Evolutionary conservation across 2,797 vertebrate genomes (phyloP), one percentile per base, ranked within the genome.

Genomic region (Tympanoctomys barrerae): DNA sequence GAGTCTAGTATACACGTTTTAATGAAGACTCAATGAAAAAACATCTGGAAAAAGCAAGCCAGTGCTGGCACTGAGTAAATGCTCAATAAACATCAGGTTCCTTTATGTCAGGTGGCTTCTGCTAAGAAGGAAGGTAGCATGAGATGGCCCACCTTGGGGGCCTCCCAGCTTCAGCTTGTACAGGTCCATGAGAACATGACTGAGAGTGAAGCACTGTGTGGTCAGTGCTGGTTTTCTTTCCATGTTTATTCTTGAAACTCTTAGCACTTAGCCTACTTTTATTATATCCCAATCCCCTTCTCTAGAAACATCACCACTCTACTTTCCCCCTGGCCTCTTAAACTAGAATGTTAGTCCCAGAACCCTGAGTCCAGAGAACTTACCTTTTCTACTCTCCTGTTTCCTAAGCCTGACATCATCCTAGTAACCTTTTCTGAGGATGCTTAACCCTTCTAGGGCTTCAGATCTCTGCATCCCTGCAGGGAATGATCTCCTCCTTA

Each of bases 221-320:
- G 3, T 73, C 64, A 36, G 70, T 62, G 52, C 28, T 83, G 31
- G 12, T 28, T 86, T 80, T 79, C 73, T 89, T 36, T 31, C 61
- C 66, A 59, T n/a, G 10, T 95, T 81, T 62, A 70, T 82, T 91
- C 88, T 71, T 71, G 68, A 95, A 95, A 84, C 24, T 77, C 77
- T 93, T n/a, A n/a, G 19, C 80, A 42, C 24, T 66, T 75, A 87
- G 46, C 42, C 61, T 81, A 36, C 21, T 61, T 75, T 90, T 90
- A 57, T 78, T 81, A 75, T 64, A 89, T 52, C 7, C n/a, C 78
- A 87, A 24, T 1, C 11, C 26, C 14, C 21, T 88, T 78, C 49
- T 85, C 73, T 54, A 87, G 61, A 80, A 92, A 87, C 33, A 16
- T 96, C 92, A 71, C 52, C 59, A 57, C 46, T 54, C 21, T 46